Conservation (phyloP, 1,140 invertebrate species). For the Camponotus floridanus region DNA sequence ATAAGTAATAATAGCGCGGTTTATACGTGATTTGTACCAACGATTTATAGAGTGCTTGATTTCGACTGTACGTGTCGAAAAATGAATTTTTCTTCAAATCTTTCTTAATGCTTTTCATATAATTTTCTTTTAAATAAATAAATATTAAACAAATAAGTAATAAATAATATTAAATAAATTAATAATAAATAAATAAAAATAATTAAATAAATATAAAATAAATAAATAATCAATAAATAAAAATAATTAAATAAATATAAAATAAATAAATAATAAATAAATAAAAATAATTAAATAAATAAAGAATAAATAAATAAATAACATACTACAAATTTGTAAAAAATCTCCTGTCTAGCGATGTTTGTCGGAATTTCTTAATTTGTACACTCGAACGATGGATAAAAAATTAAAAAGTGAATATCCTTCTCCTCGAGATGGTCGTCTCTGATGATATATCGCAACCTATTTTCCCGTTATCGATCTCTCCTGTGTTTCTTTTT, state of each 20-base stretch:
- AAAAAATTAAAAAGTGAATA: neutral
- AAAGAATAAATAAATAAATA: neutral
- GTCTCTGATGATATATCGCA: neutral
- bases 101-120: neutral
- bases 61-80: neutral
- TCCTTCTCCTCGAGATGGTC: neutral
- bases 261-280: no score
- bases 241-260: neutral
- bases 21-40: neutral
- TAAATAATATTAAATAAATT: neutral
- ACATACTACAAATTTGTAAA: neutral
- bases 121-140: no score
- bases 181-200: neutral
- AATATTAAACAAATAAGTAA: neutral
- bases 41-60: constrained; percentile 37
- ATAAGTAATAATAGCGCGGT: constrained; percentile 49
- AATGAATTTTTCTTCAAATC: neutral
- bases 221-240: no score
- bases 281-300: no score
- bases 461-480: constrained; percentile 38
- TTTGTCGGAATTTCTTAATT: neutral
- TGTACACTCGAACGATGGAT: neutral
- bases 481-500: constrained; percentile 30
- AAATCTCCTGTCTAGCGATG: neutral
- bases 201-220: neutral